Percentiles rank a stretch among this genome's conserved stretches.
Evolutionary conservation across 1,140 invertebrate genomes (phyloP).

Genomic region (Microvelia longipes): DNA sequence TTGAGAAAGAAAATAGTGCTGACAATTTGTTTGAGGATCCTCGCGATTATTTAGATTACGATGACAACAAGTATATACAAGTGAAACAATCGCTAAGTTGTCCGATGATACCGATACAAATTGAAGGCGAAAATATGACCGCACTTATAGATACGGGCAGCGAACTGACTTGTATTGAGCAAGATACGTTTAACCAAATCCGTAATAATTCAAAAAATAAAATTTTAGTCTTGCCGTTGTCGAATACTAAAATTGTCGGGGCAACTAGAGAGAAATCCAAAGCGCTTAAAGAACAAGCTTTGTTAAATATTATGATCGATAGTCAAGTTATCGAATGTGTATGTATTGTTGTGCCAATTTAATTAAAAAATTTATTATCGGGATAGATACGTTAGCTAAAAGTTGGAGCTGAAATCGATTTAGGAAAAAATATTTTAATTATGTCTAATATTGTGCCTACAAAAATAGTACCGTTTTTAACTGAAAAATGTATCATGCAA

Average conservation of each 20-base stretch:
- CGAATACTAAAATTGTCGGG: not conserved
- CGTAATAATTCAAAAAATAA: not conserved
- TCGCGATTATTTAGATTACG: not conserved
- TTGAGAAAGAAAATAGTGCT: too few species aligned
- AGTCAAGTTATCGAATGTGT: not conserved
- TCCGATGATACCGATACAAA: not conserved
- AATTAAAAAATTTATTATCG: not conserved
- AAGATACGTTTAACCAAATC: too few species aligned
- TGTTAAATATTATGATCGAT: not conserved
- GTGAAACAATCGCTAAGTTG: not conserved
- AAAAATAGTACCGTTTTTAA: too few species aligned
- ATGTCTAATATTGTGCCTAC: not conserved
- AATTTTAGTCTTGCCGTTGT: not conserved
- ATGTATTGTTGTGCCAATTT: not conserved
- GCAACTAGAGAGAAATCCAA: not conserved
- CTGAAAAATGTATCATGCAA: not conserved
- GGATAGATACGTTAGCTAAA: not conserved
- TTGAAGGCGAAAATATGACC: not conserved
- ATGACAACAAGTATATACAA: not conserved
- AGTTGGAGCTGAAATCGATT: not conserved
- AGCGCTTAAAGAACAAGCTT: not conserved
- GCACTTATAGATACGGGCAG: not conserved
- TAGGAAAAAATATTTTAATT: not conserved
- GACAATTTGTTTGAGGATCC: too few species aligned
- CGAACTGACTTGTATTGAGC: not conserved